Conservation (phyloP, 1,140 invertebrate genomes). For the Frieseomelitta varia region DNA sequence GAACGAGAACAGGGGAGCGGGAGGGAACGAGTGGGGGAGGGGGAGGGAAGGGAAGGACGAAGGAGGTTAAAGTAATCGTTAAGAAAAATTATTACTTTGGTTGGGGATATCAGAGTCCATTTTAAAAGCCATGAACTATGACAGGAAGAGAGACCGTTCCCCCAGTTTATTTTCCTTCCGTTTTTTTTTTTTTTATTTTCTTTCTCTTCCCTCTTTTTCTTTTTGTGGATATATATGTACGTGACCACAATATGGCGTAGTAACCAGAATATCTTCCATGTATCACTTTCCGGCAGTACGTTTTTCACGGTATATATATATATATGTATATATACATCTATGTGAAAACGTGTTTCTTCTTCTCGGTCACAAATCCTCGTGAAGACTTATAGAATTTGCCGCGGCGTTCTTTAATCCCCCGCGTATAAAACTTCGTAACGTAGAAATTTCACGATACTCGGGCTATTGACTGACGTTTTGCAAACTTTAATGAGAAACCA, state of each 20-base stretch:
- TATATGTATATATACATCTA: too few relatives aligned
- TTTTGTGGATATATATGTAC: constrained; percentile 16
- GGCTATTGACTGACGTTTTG: not conserved
- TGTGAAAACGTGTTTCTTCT: constrained; percentile 4
- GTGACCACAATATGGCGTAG: constrained; percentile 46
- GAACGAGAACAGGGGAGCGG: not conserved
- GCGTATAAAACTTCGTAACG: not conserved
- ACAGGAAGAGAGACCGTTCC: constrained; percentile 12
- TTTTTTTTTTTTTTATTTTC: too few relatives aligned
- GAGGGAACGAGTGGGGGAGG: too few relatives aligned
- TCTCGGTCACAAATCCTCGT: constrained; percentile 32
- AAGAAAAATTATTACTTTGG: constrained; percentile 53
- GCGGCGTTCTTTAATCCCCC: not conserved
- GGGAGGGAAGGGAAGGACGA: not conserved
- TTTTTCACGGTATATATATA: constrained; percentile 37
- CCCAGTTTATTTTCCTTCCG: not conserved
- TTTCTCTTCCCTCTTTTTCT: not conserved
- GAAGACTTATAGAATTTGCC: not conserved
- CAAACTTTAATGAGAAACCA: too few relatives aligned
- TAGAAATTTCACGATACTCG: not conserved
- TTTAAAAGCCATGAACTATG: constrained; percentile 16
- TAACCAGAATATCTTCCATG: constrained; percentile 25
- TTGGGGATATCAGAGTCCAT: constrained; percentile 33
- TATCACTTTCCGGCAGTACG: constrained; percentile 53
- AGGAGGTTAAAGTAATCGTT: constrained; percentile 32